Conservation (phyloP, 2,797 vertebrate species). For the Siniperca scherzeri region DNA sequence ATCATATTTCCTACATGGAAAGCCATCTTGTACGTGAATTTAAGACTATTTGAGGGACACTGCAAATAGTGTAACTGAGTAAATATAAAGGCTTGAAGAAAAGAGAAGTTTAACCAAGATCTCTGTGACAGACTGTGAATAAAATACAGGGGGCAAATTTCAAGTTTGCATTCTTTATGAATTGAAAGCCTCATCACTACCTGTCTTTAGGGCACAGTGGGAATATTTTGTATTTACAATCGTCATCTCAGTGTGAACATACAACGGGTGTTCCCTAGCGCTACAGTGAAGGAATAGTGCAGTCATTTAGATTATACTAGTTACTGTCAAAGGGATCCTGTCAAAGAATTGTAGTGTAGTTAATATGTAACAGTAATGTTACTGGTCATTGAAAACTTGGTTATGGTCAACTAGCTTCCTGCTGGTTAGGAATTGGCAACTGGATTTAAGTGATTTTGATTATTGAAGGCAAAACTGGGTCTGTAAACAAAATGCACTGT, state of each 20-base stretch:
- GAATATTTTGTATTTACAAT: background rate
- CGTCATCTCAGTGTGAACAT: background rate
- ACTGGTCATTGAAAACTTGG: background rate
- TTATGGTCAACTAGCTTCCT: background rate
- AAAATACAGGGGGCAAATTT: background rate
- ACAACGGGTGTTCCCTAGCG: background rate
- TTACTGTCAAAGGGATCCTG: background rate
- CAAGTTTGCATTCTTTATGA: background rate
- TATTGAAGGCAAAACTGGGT: background rate
- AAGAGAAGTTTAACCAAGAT: background rate
- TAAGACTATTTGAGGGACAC: background rate
- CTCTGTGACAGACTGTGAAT: background rate
- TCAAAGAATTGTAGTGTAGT: background rate
- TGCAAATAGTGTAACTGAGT: background rate
- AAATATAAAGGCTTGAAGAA: background rate
- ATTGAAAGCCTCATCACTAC: background rate
- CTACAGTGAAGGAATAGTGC: background rate
- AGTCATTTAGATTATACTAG: background rate
- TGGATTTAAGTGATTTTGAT: slow-evolving; percentile 14
- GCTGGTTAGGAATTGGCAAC: background rate
- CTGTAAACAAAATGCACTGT: background rate
- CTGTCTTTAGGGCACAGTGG: background rate
- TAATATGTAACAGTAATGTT: background rate
- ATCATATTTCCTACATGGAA: background rate
- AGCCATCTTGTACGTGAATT: background rate